These are phyloP conservation scores for Gymnocheta viridis DNA, from an alignment of 2,888 invertebrate species.

Conservation along the genomic window DNA sequence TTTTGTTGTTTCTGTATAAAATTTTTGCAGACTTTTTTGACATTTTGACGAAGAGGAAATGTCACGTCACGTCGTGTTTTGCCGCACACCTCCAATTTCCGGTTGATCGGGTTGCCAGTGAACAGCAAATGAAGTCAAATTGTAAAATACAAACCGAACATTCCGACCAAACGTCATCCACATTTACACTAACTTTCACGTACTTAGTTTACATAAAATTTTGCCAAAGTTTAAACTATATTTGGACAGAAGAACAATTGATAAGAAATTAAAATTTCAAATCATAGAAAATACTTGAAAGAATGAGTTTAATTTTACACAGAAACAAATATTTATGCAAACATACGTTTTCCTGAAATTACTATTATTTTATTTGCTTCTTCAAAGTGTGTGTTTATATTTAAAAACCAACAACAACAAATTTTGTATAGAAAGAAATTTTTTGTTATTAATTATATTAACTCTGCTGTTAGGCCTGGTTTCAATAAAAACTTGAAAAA, in stretches of 20 bases:
- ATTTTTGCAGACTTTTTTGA: conserved; percentile 74
- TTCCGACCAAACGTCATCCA: conserved; percentile 70
- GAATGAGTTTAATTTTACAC: neutral
- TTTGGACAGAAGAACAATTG: neutral
- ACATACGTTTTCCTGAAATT: neutral
- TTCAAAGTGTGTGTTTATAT: too few species aligned
- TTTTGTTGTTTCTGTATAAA: conserved; percentile 68
- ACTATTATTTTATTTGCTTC: too few species aligned
- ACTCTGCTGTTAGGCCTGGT: too few species aligned
- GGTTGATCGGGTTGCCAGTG: conserved; percentile 73
- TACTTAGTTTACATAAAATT: conserved; percentile 58
- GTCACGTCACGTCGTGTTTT: conserved; percentile 82
- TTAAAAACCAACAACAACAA: too few species aligned
- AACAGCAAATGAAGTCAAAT: conserved; percentile 71
- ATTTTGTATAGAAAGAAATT: too few species aligned
- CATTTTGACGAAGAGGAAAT: conserved; percentile 82
- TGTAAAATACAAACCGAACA: conserved; percentile 69
- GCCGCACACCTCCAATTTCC: conserved; percentile 83
- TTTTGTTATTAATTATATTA: too few species aligned
- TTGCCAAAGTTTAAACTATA: conserved; percentile 55
- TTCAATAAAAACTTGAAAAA: too few species aligned
- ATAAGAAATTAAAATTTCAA: neutral
- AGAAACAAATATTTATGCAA: neutral
- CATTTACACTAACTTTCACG: conserved; percentile 70
- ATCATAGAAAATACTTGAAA: neutral